Base-by-base conservation (phyloP, 2,113 vertebrate species). In the Osmerus mordax region DNA sequence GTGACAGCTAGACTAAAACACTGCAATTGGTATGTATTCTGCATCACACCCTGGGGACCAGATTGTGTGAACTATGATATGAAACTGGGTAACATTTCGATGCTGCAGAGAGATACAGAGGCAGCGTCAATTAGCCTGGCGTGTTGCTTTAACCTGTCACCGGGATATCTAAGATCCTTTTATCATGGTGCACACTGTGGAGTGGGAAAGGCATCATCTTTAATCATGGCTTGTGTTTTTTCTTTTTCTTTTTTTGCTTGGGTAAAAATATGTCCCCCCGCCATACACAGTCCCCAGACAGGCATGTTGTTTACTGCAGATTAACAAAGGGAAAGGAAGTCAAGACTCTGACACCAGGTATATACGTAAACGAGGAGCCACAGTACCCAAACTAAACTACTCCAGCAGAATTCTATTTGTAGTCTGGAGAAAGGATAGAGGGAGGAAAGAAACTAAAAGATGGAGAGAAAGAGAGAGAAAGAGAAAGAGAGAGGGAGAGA, bases 241-340 rank as follows among this genome's bases (percentile, higher is more conserved):
- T 71, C 55, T 75, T 86, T 12, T 67, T 3, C 70, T 71, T 59
- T 73, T 86, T 82, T 79, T 73, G 62, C 28, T 2, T 12, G 41
- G 77, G 83, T 89, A 89, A 87, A 89, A 91, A 91, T 89, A 91
- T 83, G 87, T 91, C 85, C 80, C 83, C 77, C 66, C 71, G 72
- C 86, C 88, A 87, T 69, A 79, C 84, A 73, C 72, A 86, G 79
- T 91, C 90, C 90, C 89, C 83, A 90, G 92, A 91, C 89, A 90
- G 86, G 78, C 65, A 74, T 89, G 90, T 92, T 93, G 91, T 91
- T 92, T 93, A 92, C 90, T 90, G 87, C 84, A 86, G 87, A 90
- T 92, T 92, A 92, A 93, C 90, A 92, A 92, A 92, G 89, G 86
- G 81, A 89, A 87, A 71, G 77, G 80, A 89, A 90, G 87, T 88